Evolutionary conservation across 2,888 invertebrate genomes (phyloP).

Genomic region (Mimachlamys varia): DNA sequence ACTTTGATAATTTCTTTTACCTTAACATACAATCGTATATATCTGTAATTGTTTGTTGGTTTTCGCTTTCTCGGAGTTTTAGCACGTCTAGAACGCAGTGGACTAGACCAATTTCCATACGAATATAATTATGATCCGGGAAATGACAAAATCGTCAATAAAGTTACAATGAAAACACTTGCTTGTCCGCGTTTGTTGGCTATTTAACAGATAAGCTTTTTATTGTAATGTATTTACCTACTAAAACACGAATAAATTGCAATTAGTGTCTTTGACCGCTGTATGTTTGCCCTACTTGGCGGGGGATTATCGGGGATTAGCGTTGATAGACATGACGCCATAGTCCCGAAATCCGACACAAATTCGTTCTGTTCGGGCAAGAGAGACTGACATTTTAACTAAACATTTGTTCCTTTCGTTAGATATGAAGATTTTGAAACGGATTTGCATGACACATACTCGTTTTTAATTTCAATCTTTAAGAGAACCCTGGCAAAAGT

Average conservation of each 20-base stretch:
- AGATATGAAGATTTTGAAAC: too few relatives aligned
- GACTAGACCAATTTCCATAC: too few relatives aligned
- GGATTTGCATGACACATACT: not conserved
- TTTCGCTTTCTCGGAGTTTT: too few relatives aligned
- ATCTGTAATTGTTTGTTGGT: too few relatives aligned
- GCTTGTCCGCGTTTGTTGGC: not conserved
- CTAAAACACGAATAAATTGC: not conserved
- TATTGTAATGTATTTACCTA: not conserved
- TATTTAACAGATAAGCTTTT: not conserved
- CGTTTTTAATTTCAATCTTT: not conserved
- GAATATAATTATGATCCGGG: not conserved
- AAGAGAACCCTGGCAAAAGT: not conserved
- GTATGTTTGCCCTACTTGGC: not conserved
- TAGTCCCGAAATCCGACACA: not conserved
- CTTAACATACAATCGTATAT: too few relatives aligned
- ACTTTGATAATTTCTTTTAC: too few relatives aligned
- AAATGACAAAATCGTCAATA: not conserved
- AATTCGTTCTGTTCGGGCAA: not conserved
- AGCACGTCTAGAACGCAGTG: too few relatives aligned
- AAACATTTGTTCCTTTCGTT: too few relatives aligned
- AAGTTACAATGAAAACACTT: constrained; percentile 5
- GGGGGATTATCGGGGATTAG: not conserved
- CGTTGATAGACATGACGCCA: not conserved
- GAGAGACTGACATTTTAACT: too few relatives aligned
- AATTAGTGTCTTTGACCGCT: not conserved